These are phyloP conservation scores for Conus canariensis DNA, from an alignment of 2,888 invertebrate species.

Conservation along the genomic window DNA sequence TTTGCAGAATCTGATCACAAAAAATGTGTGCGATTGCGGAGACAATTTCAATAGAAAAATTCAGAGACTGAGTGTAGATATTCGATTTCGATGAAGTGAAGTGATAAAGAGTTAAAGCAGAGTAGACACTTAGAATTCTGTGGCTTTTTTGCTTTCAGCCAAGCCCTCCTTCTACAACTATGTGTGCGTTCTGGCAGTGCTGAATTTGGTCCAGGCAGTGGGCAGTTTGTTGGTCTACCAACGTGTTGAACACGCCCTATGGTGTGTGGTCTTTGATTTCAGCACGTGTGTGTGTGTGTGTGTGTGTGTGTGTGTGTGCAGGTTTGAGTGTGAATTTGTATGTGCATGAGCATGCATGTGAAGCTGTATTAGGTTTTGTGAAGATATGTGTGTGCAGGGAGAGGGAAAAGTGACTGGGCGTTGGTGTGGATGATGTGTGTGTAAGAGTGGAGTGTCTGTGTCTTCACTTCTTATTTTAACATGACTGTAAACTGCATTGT, in stretches of 20 bases:
- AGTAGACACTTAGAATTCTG: not conserved
- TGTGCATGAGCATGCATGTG: not conserved
- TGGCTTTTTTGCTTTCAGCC: constrained; percentile 80
- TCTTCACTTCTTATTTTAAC: too few relatives aligned
- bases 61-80: too few relatives aligned
- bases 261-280: constrained; percentile 70
- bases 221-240: constrained; percentile 85
- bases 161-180: constrained; percentile 89
- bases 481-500: too few relatives aligned
- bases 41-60: too few relatives aligned
- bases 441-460: too few relatives aligned
- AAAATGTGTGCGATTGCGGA: too few relatives aligned
- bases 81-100: too few relatives aligned
- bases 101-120: too few relatives aligned
- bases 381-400: not conserved
- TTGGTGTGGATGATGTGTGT: too few relatives aligned
- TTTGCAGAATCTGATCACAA: too few relatives aligned
- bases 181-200: constrained; percentile 84
- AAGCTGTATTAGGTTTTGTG: not conserved
- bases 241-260: constrained; percentile 77
- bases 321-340: not conserved
- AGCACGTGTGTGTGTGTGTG: not conserved
- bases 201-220: constrained; percentile 86
- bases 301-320: not conserved
- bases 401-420: too few relatives aligned